A percentile compares a stretch with the other conserved stretches of the same genome.
Evolutionary conservation across 2,888 invertebrate species (phyloP).

Genomic region (Cephus pulcher): DNA sequence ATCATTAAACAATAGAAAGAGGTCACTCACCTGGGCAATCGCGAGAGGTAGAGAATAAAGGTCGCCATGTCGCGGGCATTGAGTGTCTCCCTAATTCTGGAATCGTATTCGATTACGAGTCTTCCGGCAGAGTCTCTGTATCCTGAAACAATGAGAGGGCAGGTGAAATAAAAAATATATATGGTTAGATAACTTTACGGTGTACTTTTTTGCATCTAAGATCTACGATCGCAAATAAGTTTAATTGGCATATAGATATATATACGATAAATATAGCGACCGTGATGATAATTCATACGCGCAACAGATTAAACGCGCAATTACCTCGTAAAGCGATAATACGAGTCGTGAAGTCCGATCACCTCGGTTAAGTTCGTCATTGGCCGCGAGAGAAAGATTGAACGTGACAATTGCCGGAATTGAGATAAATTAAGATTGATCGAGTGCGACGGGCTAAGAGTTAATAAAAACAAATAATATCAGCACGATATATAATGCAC

Average conservation of each 20-base stretch:
- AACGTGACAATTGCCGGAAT: too few relatives aligned
- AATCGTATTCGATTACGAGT: constrained; percentile 76
- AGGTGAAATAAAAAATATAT: constrained; percentile 30
- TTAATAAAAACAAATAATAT: too few relatives aligned
- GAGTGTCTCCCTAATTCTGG: constrained; percentile 71
- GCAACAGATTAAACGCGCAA: constrained; percentile 45
- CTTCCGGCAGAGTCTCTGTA: constrained; percentile 75
- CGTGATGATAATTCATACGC: constrained; percentile 48
- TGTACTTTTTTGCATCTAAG: not conserved
- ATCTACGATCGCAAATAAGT: not conserved
- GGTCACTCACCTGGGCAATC: constrained; percentile 73
- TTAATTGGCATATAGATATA: not conserved
- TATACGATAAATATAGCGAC: constrained; percentile 17
- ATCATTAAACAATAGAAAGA: too few relatives aligned
- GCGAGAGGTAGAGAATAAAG: constrained; percentile 78
- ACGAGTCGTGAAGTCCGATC: constrained; percentile 28
- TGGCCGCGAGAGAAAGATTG: too few relatives aligned
- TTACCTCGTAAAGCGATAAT: constrained; percentile 49
- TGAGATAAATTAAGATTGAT: too few relatives aligned
- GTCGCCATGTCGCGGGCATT: constrained; percentile 78
- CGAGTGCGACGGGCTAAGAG: too few relatives aligned
- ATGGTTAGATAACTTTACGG: not conserved
- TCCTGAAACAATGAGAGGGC: constrained; percentile 69
- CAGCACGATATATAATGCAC: too few relatives aligned
- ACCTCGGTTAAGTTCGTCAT: too few relatives aligned